Percentiles rank a stretch among this genome's conserved stretches.
Conservation (phyloP, 1,140 invertebrate genomes). For the Drosophila virilis region DNA sequence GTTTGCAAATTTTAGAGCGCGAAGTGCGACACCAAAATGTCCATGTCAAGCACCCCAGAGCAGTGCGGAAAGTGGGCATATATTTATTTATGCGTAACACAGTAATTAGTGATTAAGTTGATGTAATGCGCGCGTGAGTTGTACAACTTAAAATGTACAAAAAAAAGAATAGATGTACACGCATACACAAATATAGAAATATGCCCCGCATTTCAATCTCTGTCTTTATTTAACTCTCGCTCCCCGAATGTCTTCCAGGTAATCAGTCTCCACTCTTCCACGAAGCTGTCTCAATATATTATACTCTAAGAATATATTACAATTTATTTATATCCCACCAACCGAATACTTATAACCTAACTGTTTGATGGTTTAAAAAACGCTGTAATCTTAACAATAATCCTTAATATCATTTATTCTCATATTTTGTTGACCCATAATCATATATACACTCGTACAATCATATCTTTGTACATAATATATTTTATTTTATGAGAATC, state of each 20-base stretch:
- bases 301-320: background rate
- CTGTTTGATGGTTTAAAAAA: no score
- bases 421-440: no score
- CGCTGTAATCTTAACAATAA: no score
- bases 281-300: slow-evolving; percentile 10
- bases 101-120: slow-evolving; percentile 77
- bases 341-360: background rate
- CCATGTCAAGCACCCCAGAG: slow-evolving; percentile 43
- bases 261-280: slow-evolving; percentile 25
- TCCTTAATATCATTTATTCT: no score
- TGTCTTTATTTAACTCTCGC: slow-evolving; percentile 17
- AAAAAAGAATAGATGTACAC: background rate
- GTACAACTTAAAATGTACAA: slow-evolving; percentile 7
- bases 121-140: slow-evolving; percentile 54
- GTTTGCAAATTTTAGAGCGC: slow-evolving; percentile 69
- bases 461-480: no score
- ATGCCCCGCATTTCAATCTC: slow-evolving; percentile 15
- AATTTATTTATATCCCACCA: background rate
- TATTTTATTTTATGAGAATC: background rate
- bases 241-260: slow-evolving; percentile 20
- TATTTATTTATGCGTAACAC: slow-evolving; percentile 60
- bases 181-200: slow-evolving; percentile 20
- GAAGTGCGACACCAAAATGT: slow-evolving; percentile 64
- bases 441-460: no score
- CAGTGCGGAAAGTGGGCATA: background rate